Base-by-base conservation (phyloP, 2,797 vertebrate genomes). In the Todus mexicanus region DNA sequence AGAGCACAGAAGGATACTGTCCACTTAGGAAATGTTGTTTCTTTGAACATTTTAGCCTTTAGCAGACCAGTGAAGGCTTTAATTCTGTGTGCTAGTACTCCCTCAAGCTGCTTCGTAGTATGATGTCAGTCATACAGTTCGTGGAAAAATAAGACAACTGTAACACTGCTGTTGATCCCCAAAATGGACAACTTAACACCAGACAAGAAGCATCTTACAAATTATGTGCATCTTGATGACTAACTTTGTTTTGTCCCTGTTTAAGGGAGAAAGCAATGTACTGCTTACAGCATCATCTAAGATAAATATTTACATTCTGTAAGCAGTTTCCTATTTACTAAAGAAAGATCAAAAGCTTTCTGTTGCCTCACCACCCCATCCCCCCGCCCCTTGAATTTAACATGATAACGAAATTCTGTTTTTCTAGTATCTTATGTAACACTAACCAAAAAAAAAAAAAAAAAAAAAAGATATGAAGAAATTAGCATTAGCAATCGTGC, bases 261-360 rank as follows among this genome's bases (percentile, higher is more conserved):
- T 68, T 60, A 23, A 61, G 43, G 64, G 18, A 87, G 9, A 84
- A 77, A 84, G 60, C 88, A 77, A 76, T 26, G 48, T 65, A 76
- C 71, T 84, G 45, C 68, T 84, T 81, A 79, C 17, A 93, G 65
- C 64, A 84, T 77, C 80, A 76, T 48, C 86, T 54, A 77, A 77
- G 78, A 84, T 43, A 90, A 93, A 94, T 54, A 93, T 74, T 77
- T 89, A 92, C 61, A 71, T 84, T 92, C 75, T 80, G 53, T 48
- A 94, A 90, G 71, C 80, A 92, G 71, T 40, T 76, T 89, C 83
- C 78, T 91, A 59, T 91, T 94, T 93, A 93, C 61, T 57, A 72
- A 90, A 92, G 78, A 87, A 89, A 94, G 92, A 96, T 93, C 89
- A 96, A 94, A 94, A 93, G 94, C 83, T 87, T 85, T 61, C 59